Evolutionary conservation across 2,888 invertebrate genomes (phyloP).

Genomic region (Oasisia sp.): DNA sequence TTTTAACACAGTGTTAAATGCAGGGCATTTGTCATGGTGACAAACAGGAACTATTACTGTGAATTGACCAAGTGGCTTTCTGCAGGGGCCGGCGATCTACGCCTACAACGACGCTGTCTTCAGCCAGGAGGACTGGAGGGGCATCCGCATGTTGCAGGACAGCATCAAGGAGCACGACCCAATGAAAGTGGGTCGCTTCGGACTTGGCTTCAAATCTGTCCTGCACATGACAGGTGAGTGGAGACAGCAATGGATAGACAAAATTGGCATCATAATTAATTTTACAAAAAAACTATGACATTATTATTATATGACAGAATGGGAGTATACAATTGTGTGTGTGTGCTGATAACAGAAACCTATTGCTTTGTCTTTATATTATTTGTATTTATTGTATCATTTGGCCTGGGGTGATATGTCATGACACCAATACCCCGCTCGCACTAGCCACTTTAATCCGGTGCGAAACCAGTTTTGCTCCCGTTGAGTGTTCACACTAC

Average conservation of each 20-base stretch:
- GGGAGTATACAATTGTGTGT: not conserved
- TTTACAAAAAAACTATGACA: not conserved
- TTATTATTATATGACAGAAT: not conserved
- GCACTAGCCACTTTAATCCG: no score
- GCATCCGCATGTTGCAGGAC: conserved; percentile 53
- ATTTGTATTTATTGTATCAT: not conserved
- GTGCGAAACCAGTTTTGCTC: no score
- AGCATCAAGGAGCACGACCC: conserved; percentile 57
- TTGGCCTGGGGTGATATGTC: not conserved
- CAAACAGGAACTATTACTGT: no score
- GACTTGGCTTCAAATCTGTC: conserved; percentile 62
- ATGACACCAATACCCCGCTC: no score
- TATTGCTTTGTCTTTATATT: not conserved
- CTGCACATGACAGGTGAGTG: conserved; percentile 60
- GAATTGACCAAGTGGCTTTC: conserved; percentile 13
- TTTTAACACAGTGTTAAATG: no score
- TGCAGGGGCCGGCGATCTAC: conserved; percentile 57
- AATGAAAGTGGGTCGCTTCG: conserved; percentile 60
- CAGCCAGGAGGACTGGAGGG: conserved; percentile 53
- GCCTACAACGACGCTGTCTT: conserved; percentile 58
- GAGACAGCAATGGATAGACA: not conserved
- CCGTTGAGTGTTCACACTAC: no score
- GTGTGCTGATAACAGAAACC: not conserved
- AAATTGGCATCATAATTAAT: not conserved
- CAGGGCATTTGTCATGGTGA: no score